Evolutionary conservation across 2,888 invertebrate genomes (phyloP).

Genomic region (Pachycephus smyrnensis): DNA sequence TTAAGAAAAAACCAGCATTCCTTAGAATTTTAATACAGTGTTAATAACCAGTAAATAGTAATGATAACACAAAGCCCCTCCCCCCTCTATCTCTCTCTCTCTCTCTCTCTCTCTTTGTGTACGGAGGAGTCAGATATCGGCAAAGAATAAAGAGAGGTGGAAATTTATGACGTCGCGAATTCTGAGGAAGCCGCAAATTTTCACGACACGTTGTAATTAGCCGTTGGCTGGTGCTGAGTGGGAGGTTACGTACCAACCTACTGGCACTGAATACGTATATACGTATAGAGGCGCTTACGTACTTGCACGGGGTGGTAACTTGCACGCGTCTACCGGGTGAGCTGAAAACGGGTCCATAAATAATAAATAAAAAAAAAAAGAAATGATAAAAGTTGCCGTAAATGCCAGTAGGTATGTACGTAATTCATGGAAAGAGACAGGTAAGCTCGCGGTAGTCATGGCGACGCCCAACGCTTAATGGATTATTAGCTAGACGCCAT

Average conservation of each 20-base stretch:
- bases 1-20: too few species aligned
- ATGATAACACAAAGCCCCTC: too few species aligned
- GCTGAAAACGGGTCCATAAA: neutral
- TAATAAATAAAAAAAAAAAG: neutral
- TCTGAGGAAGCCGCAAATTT: slow-evolving; percentile 40
- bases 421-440: neutral
- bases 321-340: neutral
- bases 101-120: neutral
- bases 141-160: slow-evolving; percentile 5
- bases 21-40: too few species aligned
- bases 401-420: neutral
- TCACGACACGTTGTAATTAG: slow-evolving; percentile 37
- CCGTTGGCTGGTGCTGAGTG: slow-evolving; percentile 6
- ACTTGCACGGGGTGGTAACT: too few species aligned
- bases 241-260: neutral
- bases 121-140: neutral
- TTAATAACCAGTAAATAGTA: too few species aligned
- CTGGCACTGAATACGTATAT: neutral
- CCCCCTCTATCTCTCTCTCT: too few species aligned
- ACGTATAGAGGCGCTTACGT: too few species aligned
- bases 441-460: neutral
- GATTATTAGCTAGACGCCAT: neutral
- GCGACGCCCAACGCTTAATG: neutral
- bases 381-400: neutral
- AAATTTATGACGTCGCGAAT: slow-evolving; percentile 30